Base-by-base conservation (phyloP, 2,888 invertebrate genomes). In the Candidula unifasciata region DNA sequence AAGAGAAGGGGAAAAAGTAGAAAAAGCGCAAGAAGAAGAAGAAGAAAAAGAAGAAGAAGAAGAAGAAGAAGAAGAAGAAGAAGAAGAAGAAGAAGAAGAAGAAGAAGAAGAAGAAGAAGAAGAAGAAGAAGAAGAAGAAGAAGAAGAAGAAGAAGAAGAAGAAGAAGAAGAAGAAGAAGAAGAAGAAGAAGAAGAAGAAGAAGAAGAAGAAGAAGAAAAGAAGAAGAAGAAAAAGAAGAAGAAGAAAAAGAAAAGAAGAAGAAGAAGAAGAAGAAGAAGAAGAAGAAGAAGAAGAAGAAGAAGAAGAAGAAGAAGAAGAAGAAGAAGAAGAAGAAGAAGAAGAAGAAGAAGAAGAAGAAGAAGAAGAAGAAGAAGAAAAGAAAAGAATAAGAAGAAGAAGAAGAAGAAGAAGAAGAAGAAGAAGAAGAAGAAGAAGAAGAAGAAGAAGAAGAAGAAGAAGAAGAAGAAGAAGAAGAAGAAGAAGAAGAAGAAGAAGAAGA, bases 261-360 rank as follows among this genome's bases (percentile, higher is more conserved):
- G 71, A 81, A 52, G 64, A 54, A 71, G 81, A 81, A 73, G 71
- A 64, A 73, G 54, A 54, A 73, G 57, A 52, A 35, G 54, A 64
- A 52, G 35, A 16, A 78, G n/a, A 60, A 24, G n/a, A 24, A 21
- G 5, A 64, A 24, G n/a, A 13, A 21, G n/a, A 21, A 24, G 21
- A 24, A 24, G n/a, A 64, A 24, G n/a, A 64, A 64, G 64, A 64
- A n/a, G n/a, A 6, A 64, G 64, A 24, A 24, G n/a, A 21, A 64
- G n/a, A 21, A 21, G n/a, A 24, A 21, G 64, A 64, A n/a, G n/a
- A 24, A 64, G 13, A 64, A n/a, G 6, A n/a, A 64, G n/a, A 64
- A n/a, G n/a, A 64, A 24, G n/a, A 64, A 6, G n/a, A 21, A 64
- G 21, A 24, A n/a, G n/a, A 6, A 64, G n/a, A 24, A 64, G n/a